These are phyloP conservation scores for Cotesia chilonis DNA, from an alignment of 1,140 invertebrate species.

Conservation along the genomic window DNA sequence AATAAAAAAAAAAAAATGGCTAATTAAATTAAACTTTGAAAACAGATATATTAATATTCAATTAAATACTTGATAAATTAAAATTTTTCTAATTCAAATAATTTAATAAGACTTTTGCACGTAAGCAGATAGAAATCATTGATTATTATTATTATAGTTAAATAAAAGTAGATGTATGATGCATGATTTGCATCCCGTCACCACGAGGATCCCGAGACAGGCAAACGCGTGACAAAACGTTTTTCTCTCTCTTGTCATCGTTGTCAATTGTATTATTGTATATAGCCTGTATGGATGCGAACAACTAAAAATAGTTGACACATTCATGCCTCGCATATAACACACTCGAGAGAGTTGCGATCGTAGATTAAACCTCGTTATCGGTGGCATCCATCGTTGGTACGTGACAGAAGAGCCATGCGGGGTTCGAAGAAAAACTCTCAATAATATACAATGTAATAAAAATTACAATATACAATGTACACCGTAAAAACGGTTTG, in stretches of 20 bases:
- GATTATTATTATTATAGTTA: too few species aligned
- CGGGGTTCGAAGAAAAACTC: neutral
- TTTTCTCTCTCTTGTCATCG: neutral
- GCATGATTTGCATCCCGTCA: neutral
- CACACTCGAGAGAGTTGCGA: constrained; percentile 19
- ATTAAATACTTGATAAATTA: too few species aligned
- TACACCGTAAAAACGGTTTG: neutral
- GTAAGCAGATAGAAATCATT: too few species aligned
- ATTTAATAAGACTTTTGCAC: too few species aligned
- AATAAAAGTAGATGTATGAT: neutral
- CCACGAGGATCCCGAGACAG: neutral
- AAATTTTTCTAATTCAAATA: too few species aligned
- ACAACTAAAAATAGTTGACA: constrained; percentile 29
- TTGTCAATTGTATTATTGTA: too few species aligned
- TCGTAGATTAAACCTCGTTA: constrained; percentile 39
- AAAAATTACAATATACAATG: neutral
- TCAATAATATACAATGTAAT: neutral
- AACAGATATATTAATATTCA: too few species aligned
- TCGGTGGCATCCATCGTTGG: constrained; percentile 38
- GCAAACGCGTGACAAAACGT: neutral
- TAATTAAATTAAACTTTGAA: too few species aligned
- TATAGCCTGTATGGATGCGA: too few species aligned
- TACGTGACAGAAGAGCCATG: constrained; percentile 35
- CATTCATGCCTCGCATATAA: constrained; percentile 4
- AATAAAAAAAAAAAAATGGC: too few species aligned